phyloP scores from a whole-genome alignment of 2,113 vertebrate genomes.

The Potamarius usumacintae region DNA sequence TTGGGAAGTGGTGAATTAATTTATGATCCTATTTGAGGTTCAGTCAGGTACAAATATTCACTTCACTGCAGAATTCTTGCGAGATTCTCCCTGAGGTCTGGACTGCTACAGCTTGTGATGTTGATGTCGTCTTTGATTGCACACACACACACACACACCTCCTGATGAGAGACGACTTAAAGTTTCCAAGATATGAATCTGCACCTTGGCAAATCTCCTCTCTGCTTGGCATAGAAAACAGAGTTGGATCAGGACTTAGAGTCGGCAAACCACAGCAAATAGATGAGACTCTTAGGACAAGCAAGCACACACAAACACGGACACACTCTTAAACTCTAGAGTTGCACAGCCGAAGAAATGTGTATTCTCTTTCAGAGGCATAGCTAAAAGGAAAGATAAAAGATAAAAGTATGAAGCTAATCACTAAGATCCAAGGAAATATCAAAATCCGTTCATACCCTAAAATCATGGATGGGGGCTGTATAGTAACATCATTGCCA shows the following conservation, averaged over 20 bases:
- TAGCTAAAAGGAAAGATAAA: neutral
- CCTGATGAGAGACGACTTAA: constrained; percentile 26
- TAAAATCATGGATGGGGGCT: neutral
- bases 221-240: neutral
- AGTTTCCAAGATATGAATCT: constrained; percentile 43
- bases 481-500: neutral
- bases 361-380: neutral
- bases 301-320: neutral
- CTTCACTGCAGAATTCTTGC: constrained; percentile 12
- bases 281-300: constrained; percentile 7
- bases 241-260: constrained; percentile 47
- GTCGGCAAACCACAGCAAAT: constrained; percentile 30
- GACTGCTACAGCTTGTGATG: constrained; percentile 21
- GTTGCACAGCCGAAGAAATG: neutral
- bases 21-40: constrained; percentile 50
- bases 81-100: constrained; percentile 3
- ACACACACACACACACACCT: constrained; percentile 29
- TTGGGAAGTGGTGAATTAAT: constrained; percentile 46
- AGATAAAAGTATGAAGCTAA: neutral
- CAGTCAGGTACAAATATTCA: constrained; percentile 42
- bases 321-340: neutral
- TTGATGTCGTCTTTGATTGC: constrained; percentile 7
- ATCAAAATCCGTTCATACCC: neutral
- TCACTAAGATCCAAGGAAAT: neutral
- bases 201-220: constrained; percentile 38